phyloP scores from a whole-genome alignment of 2,797 vertebrate species.

The Varecia variegata region DNA sequence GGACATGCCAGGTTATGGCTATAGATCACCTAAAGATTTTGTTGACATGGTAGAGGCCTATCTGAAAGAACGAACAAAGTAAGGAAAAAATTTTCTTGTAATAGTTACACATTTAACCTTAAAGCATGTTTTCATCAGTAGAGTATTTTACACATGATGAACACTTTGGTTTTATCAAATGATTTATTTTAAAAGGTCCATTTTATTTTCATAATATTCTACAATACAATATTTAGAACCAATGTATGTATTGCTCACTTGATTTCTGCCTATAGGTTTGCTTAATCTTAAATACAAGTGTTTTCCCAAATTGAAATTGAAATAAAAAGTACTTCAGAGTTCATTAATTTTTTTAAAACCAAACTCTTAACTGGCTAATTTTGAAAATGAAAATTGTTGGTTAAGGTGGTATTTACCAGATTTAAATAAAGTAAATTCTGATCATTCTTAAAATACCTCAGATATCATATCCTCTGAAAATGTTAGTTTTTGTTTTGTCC shows the following conservation, averaged over 20 bases:
- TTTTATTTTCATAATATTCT: slow-evolving; percentile 39
- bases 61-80: slow-evolving; percentile 91
- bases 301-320: slow-evolving; percentile 33
- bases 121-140: not conserved
- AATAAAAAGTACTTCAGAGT: not conserved
- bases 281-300: slow-evolving; percentile 25
- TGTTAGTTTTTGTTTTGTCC: not conserved
- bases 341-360: not conserved
- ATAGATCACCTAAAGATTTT: slow-evolving; percentile 92
- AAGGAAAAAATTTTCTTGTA: slow-evolving; percentile 69
- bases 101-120: not conserved
- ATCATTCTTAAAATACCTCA: slow-evolving; percentile 33
- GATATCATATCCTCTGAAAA: slow-evolving; percentile 22
- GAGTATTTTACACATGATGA: not conserved
- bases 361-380: slow-evolving; percentile 19
- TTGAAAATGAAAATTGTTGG: slow-evolving; percentile 53
- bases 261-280: not conserved
- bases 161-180: not conserved
- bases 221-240: not conserved
- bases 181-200: not conserved
- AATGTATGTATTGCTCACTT: not conserved
- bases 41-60: slow-evolving; percentile 96
- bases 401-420: not conserved
- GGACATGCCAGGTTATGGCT: slow-evolving; percentile 97
- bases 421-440: slow-evolving; percentile 47